Evolutionary conservation across 2,888 invertebrate genomes (phyloP), one percentile per base, ranked within the genome.

Genomic region (Clitarchus hookeri): DNA sequence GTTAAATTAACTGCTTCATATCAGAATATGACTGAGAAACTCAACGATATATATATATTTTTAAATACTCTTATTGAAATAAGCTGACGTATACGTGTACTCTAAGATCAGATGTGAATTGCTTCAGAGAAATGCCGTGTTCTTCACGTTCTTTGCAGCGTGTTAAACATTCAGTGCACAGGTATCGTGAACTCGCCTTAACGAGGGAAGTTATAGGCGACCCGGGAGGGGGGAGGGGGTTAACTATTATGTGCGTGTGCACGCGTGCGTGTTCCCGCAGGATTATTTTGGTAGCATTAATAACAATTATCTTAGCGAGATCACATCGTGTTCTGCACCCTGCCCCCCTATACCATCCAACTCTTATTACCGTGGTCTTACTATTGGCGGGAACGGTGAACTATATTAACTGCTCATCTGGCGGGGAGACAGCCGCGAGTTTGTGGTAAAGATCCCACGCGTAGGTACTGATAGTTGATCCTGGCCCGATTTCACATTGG

Each of bases 271-370:
- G 23, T 65, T 19, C 0, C 0, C 65, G n/a, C 8, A n/a, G 65
- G 65, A 65, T 65, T 65, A 65, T 65, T n/a, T n/a, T 65, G 65
- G 65, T 65, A 65, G 11, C 65, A 65, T 65, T 65, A 65, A 65
- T 65, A 65, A 65, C 65, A 65, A 65, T 65, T 65, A 65, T 65
- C 65, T 65, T 16, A 23, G n/a, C 65, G 65, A 65, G 65, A 65
- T 65, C n/a, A 65, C 23, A 65, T 65, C 65, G 65, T 65, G 65
- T n/a, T 65, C 65, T 65, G 13, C 65, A n/a, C 65, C n/a, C 65
- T 65, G n/a, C 16, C n/a, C 16, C 65, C 65, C 65, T 19, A 36
- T 4, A 36, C 65, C n/a, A 0, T 19, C 65, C 8, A 16, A 65
- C 65, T n/a, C 65, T 16, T 19, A 48, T 48, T n/a, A 65, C 65